Conservation (phyloP, 92 coral and sea anemone genomes). For the Plumapathes pennacea region DNA sequence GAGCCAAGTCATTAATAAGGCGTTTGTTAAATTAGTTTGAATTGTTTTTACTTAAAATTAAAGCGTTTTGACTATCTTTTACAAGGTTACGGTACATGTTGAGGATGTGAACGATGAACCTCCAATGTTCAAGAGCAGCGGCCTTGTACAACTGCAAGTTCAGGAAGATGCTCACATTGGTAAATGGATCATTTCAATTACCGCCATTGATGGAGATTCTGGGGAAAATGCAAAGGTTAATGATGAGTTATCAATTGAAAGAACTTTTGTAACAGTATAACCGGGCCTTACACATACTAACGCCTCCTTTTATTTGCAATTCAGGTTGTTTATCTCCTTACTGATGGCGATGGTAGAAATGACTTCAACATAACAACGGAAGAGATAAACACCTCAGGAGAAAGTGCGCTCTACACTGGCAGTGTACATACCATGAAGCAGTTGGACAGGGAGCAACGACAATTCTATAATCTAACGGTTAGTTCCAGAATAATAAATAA, state of each 20-base stretch:
- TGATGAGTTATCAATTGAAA: background rate
- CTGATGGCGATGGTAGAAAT: conserved; percentile 4
- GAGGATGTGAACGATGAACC: conserved; percentile 60
- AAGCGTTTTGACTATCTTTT: background rate
- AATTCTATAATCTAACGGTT: conserved; percentile 58
- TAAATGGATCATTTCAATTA: conserved; percentile 10
- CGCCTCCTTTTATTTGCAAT: no score
- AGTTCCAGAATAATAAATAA: conserved; percentile 10
- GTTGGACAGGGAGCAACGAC: conserved; percentile 53
- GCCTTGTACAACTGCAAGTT: conserved; percentile 14
- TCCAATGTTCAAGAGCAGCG: conserved; percentile 44
- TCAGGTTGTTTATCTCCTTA: conserved; percentile 3
- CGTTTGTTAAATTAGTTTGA: no score
- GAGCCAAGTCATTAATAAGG: background rate
- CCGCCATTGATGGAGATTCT: conserved; percentile 40
- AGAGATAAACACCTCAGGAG: background rate
- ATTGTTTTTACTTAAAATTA: background rate
- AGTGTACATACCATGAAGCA: conserved; percentile 28
- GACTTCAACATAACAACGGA: conserved; percentile 29
- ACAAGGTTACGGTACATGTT: conserved; percentile 51
- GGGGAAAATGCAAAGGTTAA: conserved; percentile 45
- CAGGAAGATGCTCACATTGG: conserved; percentile 34
- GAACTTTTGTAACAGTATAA: no score
- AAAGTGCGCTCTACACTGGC: conserved; percentile 16
- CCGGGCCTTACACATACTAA: no score